Conservation (phyloP, 2,797 vertebrate species). For the Zenarchopterus dispar region DNA sequence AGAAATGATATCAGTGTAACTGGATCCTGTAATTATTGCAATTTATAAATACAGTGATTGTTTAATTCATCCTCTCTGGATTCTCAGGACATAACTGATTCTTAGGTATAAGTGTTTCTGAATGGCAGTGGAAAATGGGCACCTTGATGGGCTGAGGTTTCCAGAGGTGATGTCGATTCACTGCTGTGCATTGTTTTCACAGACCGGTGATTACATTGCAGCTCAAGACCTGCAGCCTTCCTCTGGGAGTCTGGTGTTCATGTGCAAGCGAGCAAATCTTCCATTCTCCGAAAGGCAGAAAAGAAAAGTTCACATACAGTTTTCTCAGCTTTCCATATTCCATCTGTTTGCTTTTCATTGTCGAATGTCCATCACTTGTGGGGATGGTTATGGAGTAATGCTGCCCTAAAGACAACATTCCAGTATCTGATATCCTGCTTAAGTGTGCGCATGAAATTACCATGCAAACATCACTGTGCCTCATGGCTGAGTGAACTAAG, state of each 20-base stretch:
- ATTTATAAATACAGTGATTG: constrained; percentile 5
- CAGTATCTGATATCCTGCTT: constrained; percentile 72
- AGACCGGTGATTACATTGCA: constrained; percentile 39
- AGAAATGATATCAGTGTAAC: constrained; percentile 10
- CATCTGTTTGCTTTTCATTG: constrained; percentile 60
- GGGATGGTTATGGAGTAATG: constrained; percentile 59
- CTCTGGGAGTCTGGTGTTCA: constrained; percentile 28
- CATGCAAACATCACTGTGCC: constrained; percentile 72
- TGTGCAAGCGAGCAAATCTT: constrained; percentile 50
- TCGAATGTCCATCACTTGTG: constrained; percentile 59
- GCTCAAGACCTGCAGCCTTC: constrained; percentile 37
- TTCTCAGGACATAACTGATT: constrained; percentile 4
- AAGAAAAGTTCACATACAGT: constrained; percentile 6
- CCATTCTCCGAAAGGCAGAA: constrained; percentile 32
- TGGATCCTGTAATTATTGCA: constrained; percentile 11
- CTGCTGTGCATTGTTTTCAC: constrained; percentile 47
- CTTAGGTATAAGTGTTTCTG: too few relatives aligned
- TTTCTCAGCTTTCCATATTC: constrained; percentile 66
- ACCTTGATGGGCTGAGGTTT: not conserved
- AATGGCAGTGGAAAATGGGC: constrained; percentile 1
- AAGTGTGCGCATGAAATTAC: constrained; percentile 77
- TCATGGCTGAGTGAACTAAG: constrained; percentile 72
- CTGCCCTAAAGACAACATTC: constrained; percentile 73
- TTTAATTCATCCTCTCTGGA: constrained; percentile 15
- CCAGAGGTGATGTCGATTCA: constrained; percentile 17